Evolutionary conservation across 2,797 vertebrate genomes (phyloP).

Genomic region (Rousettus madagascariensis): DNA sequence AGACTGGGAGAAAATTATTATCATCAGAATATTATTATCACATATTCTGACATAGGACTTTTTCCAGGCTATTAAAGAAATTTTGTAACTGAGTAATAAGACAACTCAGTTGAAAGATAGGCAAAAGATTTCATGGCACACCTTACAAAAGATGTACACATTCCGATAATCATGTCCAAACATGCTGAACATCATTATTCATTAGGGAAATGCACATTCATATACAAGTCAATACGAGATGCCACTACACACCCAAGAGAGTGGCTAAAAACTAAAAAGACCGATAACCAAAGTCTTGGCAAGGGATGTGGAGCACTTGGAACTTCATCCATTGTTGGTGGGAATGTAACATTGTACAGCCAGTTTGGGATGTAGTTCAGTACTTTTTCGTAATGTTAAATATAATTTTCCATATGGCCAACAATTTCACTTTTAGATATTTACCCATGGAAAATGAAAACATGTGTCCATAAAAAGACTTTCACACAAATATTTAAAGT

Average conservation of each 20-base stretch:
- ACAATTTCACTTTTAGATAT: neutral
- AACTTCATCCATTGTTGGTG: neutral
- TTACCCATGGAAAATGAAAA: neutral
- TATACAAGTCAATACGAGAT: neutral
- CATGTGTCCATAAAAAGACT: neutral
- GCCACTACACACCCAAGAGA: neutral
- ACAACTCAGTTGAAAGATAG: neutral
- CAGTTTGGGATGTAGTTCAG: neutral
- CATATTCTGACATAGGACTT: neutral
- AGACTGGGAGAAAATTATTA: neutral
- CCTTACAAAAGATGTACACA: neutral
- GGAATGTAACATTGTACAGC: neutral
- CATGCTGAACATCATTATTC: neutral
- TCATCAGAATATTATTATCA: neutral
- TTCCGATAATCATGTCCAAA: neutral
- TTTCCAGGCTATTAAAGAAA: neutral
- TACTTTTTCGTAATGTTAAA: neutral
- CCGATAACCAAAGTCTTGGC: neutral
- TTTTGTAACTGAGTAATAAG: neutral
- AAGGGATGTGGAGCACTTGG: neutral
- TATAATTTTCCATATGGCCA: neutral
- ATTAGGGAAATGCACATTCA: neutral
- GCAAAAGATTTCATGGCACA: neutral
- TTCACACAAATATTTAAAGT: neutral
- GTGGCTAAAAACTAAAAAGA: neutral